Conservation (phyloP, 2,888 invertebrate genomes). For the Frankliniella fusca region DNA sequence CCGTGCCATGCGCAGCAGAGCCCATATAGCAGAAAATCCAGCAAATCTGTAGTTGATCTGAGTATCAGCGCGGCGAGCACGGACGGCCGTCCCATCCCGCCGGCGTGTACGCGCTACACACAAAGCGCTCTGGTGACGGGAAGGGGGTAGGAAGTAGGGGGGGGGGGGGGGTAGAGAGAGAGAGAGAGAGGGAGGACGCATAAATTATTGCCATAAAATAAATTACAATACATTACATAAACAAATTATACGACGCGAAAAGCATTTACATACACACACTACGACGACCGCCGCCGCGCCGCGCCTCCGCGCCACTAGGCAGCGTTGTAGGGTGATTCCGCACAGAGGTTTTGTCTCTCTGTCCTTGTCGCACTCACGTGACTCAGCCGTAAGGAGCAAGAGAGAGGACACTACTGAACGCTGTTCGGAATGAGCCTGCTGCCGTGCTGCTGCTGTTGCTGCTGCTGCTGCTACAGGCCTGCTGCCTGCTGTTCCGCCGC, state of each 20-base stretch:
- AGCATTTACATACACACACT: conserved; percentile 22
- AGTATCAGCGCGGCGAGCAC: background rate
- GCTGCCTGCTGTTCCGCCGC: background rate
- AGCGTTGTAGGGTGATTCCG: too few relatives aligned
- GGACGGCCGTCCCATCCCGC: too few relatives aligned
- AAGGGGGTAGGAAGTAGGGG: background rate
- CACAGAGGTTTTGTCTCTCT: too few relatives aligned
- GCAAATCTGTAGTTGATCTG: background rate
- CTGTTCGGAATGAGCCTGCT: too few relatives aligned
- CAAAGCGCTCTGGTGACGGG: background rate
- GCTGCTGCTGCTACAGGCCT: too few relatives aligned
- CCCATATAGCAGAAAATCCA: background rate
- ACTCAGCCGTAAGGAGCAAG: too few relatives aligned
- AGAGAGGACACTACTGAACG: too few relatives aligned
- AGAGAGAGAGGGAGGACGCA: background rate
- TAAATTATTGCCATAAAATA: conserved; percentile 24
- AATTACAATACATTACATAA: conserved; percentile 27
- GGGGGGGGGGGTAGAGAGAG: background rate
- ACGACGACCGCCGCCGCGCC: background rate
- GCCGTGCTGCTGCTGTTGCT: too few relatives aligned
- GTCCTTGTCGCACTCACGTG: too few relatives aligned
- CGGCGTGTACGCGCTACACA: background rate
- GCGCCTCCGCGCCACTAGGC: too few relatives aligned
- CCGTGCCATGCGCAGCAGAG: background rate
- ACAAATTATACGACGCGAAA: conserved; percentile 13